These are phyloP conservation scores for Drosophila kanekoi DNA, from an alignment of 2,888 invertebrate genomes.

Conservation along the genomic window DNA sequence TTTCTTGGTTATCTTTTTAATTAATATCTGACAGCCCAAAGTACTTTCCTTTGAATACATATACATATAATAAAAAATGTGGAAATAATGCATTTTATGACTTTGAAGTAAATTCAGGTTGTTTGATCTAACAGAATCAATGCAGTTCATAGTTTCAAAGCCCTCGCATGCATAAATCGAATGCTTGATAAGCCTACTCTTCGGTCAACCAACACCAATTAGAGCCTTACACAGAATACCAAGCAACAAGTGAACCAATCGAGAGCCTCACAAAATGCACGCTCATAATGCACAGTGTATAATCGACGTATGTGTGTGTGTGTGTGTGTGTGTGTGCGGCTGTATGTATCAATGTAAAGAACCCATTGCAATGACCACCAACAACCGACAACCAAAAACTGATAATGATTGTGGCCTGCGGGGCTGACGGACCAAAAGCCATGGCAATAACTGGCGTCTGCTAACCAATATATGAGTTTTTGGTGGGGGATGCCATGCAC, in stretches of 20 bases:
- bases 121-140: neutral
- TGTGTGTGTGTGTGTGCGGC: conserved; percentile 6
- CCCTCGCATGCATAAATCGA: conserved; percentile 19
- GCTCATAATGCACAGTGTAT: conserved; percentile 45
- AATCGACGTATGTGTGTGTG: conserved; percentile 6
- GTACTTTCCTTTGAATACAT: too few relatives aligned
- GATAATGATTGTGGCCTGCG: conserved; percentile 79
- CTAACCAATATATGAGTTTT: conserved; percentile 64
- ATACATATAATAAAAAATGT: neutral
- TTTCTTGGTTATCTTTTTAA: too few relatives aligned
- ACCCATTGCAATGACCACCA: conserved; percentile 34
- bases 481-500: conserved; percentile 12
- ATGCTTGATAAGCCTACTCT: conserved; percentile 54
- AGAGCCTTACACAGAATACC: conserved; percentile 18
- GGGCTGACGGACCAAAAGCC: conserved; percentile 56
- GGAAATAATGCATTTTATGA: neutral
- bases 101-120: neutral
- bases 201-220: conserved; percentile 49
- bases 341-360: conserved; percentile 32
- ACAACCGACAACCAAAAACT: conserved; percentile 66
- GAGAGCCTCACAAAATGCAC: conserved; percentile 36
- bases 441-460: conserved; percentile 76
- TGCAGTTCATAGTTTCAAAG: neutral
- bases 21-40: too few relatives aligned
- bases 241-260: conserved; percentile 59